phyloP scores from a whole-genome alignment of 2,797 vertebrate genomes.

The Lophotriccus pileatus region DNA sequence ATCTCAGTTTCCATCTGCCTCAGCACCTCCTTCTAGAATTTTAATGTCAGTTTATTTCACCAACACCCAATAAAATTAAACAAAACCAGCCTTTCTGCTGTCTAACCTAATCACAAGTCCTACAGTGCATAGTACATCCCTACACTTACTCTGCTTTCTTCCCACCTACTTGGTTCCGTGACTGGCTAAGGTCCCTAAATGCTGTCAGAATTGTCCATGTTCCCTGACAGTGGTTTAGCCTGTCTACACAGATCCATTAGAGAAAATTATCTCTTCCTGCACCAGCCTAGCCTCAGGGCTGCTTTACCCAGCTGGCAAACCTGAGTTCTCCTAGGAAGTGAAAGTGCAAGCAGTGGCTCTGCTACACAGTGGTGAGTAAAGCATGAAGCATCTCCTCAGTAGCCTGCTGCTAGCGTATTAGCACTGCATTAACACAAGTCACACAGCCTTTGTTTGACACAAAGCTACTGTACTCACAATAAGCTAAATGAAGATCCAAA shows the following conservation, averaged over 20 bases:
- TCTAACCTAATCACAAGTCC: background rate
- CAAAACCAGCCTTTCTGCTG: background rate
- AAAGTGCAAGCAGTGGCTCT: background rate
- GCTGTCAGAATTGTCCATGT: background rate
- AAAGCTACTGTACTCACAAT: background rate
- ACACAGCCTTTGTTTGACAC: background rate
- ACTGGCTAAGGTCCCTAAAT: background rate
- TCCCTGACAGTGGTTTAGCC: background rate
- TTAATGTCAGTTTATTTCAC: background rate
- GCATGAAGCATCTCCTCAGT: background rate
- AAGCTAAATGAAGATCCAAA: background rate
- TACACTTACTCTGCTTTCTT: background rate
- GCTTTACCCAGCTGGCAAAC: background rate
- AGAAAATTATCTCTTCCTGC: background rate
- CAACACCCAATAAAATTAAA: background rate
- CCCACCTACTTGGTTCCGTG: background rate
- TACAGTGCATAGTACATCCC: background rate
- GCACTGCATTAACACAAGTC: fast-evolving
- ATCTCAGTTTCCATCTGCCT: background rate
- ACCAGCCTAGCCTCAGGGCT: background rate
- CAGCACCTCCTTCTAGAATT: background rate
- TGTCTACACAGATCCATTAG: background rate
- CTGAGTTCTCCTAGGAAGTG: background rate
- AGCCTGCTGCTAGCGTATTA: background rate
- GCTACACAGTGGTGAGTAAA: background rate